Base-by-base conservation (phyloP, 2,888 invertebrate species). In the Orthonychiurus folsomi region DNA sequence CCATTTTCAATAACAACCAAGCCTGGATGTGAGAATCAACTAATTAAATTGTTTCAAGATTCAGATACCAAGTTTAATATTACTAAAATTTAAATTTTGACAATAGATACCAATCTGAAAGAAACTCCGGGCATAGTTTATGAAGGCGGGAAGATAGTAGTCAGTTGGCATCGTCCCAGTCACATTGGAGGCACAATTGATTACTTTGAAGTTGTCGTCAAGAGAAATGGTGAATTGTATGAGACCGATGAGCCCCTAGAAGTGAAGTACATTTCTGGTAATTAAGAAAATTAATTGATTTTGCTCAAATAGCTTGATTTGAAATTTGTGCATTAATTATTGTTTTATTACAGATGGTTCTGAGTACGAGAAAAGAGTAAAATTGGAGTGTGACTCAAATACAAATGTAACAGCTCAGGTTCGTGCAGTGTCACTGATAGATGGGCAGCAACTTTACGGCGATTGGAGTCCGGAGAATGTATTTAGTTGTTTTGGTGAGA, bases 1-100 rank as follows among this genome's bases (percentile, higher is more conserved):
- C 78, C 80, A 1, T 77, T 84, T 52, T 76, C 77, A 67, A 78
- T 83, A 1, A 77, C 79, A 26, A 87, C 87, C 1, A 78, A 80
- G 64, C 83, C 87, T 68, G 87, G 87, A 53, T 74, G 79, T 64
- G 83, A 84, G 27, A 80, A 15, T 20, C 18, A 25, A 25, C 3
- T 47, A n/a, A n/a, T n/a, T n/a, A 23, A 9, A 9, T 9, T 37
- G 37, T 9, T 9, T 9, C 5, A 9, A 37, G 37, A n/a, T n/a
- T n/a, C n/a, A n/a, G n/a, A n/a, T 48, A 12, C 15, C 12, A 48
- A 15, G 48, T n/a, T 48, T 48, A 48, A 48, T n/a, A 15, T 15
- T n/a, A 48, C n/a, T 48, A n/a, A 12, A n/a, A 26, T 24, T 60
- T 5, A 24, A n/a, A 2, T 28, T 12, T 47, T 59, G 57, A 21